Conservation (phyloP, 1,140 invertebrate species). For the Drosophila suzukii region DNA sequence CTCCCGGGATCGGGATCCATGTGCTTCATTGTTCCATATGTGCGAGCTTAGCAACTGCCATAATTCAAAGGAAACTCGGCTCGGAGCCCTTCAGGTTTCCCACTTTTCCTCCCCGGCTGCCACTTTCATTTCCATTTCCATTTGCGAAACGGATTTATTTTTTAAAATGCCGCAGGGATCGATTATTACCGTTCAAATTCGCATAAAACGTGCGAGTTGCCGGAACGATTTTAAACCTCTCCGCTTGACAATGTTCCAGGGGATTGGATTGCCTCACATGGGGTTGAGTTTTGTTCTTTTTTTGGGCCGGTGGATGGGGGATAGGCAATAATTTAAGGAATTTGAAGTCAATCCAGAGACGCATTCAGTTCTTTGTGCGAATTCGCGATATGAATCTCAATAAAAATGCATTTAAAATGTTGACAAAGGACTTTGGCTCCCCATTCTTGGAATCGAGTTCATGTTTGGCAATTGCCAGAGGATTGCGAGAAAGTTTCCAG, state of each 20-base stretch:
- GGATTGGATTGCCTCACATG: constrained; percentile 6
- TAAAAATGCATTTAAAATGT: constrained; percentile 84
- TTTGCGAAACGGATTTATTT: constrained; percentile 84
- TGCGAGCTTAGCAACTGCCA: constrained; percentile 63
- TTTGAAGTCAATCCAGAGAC: constrained; percentile 82
- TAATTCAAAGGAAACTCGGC: constrained; percentile 57
- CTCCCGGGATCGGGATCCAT: constrained; percentile 13
- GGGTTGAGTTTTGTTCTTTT: constrained; percentile 33
- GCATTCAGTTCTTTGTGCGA: constrained; percentile 67
- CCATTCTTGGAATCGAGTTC: constrained; percentile 39
- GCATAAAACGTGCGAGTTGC: constrained; percentile 84
- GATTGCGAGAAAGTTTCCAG: constrained; percentile 43
- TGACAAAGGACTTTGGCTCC: constrained; percentile 72
- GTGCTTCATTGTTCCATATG: constrained; percentile 46
- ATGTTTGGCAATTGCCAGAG: constrained; percentile 50
- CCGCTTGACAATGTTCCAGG: constrained; percentile 14
- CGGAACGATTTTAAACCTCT: constrained; percentile 72
- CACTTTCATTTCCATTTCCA: constrained; percentile 58
- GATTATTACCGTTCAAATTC: constrained; percentile 85
- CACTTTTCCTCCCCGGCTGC: constrained; percentile 16
- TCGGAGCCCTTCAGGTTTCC: constrained; percentile 1
- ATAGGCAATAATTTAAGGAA: constrained; percentile 83
- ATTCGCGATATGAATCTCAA: constrained; percentile 84
- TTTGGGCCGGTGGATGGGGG: constrained; percentile 33
- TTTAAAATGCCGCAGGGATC: constrained; percentile 85